phyloP scores from a whole-genome alignment of 2,113 vertebrate species.

The Greenwoodochromis staneri region DNA sequence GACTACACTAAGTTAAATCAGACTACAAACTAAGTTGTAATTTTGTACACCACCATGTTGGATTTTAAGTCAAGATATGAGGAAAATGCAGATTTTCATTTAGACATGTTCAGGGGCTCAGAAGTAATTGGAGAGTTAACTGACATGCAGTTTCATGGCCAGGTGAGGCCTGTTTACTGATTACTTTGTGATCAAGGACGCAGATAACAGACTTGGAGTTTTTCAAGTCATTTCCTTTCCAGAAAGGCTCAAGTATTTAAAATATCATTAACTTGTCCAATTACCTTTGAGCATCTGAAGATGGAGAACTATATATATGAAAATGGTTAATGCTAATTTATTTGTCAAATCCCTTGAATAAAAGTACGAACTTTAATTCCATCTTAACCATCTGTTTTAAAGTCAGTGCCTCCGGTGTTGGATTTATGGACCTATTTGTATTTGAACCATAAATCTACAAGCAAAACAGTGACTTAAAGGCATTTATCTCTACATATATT shows the following conservation, averaged over 20 bases:
- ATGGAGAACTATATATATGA: background rate
- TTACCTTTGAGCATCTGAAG: background rate
- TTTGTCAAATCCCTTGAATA: background rate
- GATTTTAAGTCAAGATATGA: background rate
- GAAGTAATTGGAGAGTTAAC: background rate
- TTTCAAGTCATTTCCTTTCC: background rate
- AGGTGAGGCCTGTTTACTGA: background rate
- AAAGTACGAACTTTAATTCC: background rate
- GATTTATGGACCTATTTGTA: background rate
- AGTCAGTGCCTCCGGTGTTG: background rate
- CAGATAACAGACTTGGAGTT: background rate
- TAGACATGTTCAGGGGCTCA: background rate
- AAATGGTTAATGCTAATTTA: background rate
- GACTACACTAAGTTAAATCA: background rate
- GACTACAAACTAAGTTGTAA: background rate
- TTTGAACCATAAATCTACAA: background rate
- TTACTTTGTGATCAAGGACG: background rate
- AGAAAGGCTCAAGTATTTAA: background rate
- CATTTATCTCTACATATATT: background rate
- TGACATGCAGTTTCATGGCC: background rate
- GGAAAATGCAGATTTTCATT: background rate
- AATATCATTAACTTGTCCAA: background rate
- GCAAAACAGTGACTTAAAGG: background rate
- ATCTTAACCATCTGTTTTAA: background rate
- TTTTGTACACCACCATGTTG: background rate